These are phyloP conservation scores for Xenopus laevis DNA, from an alignment of 2,113 vertebrate genomes.

Conservation along the genomic window DNA sequence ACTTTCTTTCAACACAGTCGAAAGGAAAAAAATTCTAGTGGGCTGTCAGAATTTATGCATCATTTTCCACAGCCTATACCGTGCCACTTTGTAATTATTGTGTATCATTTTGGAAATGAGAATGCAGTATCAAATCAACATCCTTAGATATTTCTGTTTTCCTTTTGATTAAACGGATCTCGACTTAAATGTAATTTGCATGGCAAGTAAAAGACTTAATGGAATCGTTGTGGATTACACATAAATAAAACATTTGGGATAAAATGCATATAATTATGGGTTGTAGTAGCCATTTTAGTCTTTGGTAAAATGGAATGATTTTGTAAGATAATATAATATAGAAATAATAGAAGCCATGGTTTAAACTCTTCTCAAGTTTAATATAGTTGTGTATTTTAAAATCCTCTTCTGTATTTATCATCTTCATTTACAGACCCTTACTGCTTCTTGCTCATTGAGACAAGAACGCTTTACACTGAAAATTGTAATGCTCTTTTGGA, in stretches of 20 bases:
- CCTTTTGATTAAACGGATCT: constrained; percentile 48
- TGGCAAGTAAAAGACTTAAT: constrained; percentile 50
- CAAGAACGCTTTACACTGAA: too few relatives aligned
- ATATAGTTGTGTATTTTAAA: too few relatives aligned
- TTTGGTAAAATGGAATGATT: constrained; percentile 4
- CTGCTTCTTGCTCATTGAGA: too few relatives aligned
- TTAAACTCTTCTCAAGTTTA: too few relatives aligned
- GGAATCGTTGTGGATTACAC: constrained; percentile 17
- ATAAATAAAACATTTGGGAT: constrained; percentile 14
- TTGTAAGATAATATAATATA: neutral
- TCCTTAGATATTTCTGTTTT: constrained; percentile 48
- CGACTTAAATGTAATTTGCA: constrained; percentile 54
- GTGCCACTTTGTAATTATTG: constrained; percentile 54
- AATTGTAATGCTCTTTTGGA: too few relatives aligned
- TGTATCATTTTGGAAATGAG: constrained; percentile 49
- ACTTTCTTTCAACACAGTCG: constrained; percentile 67
- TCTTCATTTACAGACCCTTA: neutral
- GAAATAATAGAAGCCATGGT: too few relatives aligned
- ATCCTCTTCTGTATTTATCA: too few relatives aligned
- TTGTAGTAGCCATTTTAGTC: neutral
- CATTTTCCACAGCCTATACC: constrained; percentile 59
- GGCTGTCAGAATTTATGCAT: constrained; percentile 70
- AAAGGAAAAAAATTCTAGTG: constrained; percentile 66
- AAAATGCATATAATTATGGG: neutral
- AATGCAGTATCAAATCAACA: constrained; percentile 53